Evolutionary conservation across 2,797 vertebrate species (phyloP).

Genomic region (Scolopax rusticola): DNA sequence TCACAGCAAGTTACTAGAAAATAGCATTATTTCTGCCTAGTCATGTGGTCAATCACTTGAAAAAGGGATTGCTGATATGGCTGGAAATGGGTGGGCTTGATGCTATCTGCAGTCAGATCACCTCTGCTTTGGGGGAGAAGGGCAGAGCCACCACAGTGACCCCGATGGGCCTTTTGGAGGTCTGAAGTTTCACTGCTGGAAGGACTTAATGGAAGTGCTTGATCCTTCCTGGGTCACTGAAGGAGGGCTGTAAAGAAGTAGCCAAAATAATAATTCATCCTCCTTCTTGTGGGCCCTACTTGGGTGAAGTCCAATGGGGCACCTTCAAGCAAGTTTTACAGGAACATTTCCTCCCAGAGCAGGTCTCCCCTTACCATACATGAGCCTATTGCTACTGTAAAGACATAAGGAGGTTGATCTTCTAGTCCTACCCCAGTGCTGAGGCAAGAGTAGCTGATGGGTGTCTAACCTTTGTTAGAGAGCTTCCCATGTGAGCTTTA

Average conservation of each 20-base stretch:
- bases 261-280: neutral
- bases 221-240: neutral
- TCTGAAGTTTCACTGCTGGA: neutral
- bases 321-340: neutral
- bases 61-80: neutral
- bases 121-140: neutral
- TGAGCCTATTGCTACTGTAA: neutral
- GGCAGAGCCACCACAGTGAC: neutral
- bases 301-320: neutral
- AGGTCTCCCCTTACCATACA: neutral
- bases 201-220: neutral
- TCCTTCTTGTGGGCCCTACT: accelerated
- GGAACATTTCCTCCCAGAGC: neutral
- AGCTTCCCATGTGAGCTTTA: neutral
- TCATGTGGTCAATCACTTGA: neutral
- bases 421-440: neutral
- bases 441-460: neutral
- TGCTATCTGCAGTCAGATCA: neutral
- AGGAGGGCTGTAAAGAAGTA: neutral
- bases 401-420: neutral
- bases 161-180: neutral
- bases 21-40: neutral
- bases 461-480: neutral
- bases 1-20: neutral
- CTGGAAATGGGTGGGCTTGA: neutral